Evolutionary conservation across 2,113 vertebrate genomes (phyloP).

Genomic region (Barnardius zonarius): DNA sequence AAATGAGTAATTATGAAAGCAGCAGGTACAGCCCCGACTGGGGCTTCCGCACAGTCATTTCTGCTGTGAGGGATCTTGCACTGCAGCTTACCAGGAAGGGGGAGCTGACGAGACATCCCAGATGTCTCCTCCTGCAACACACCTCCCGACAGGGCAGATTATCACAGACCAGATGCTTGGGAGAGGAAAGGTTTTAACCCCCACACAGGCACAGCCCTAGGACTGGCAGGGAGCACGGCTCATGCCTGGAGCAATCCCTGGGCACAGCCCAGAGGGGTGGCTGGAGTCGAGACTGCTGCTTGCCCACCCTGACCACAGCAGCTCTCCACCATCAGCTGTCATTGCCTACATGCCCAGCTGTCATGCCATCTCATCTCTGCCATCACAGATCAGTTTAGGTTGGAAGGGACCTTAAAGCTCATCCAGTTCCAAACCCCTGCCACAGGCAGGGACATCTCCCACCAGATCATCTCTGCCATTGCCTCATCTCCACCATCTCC

Average conservation of each 20-base stretch:
- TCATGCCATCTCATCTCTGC: neutral
- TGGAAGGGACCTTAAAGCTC: neutral
- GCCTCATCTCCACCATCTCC: neutral
- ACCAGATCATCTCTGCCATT: neutral
- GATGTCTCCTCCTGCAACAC: neutral
- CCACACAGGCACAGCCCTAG: accelerated
- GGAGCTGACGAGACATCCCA: neutral
- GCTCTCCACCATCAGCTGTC: neutral
- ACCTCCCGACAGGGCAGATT: neutral
- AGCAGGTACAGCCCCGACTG: neutral
- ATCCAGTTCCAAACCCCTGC: neutral
- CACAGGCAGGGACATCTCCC: neutral
- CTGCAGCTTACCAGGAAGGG: neutral
- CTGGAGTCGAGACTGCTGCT: neutral
- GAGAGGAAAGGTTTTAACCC: neutral
- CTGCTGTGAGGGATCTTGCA: neutral
- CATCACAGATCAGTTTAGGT: neutral
- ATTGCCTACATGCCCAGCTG: neutral
- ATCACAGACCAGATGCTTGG: accelerated
- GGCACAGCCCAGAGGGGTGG: neutral
- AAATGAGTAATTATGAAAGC: neutral
- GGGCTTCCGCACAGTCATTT: neutral
- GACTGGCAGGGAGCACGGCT: neutral
- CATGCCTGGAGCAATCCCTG: neutral
- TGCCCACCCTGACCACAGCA: neutral